Percentiles rank a stretch among this genome's conserved stretches.
These are phyloP conservation scores for Notospermus geniculatus DNA, from an alignment of 1,140 invertebrate genomes.

Conservation along the genomic window DNA sequence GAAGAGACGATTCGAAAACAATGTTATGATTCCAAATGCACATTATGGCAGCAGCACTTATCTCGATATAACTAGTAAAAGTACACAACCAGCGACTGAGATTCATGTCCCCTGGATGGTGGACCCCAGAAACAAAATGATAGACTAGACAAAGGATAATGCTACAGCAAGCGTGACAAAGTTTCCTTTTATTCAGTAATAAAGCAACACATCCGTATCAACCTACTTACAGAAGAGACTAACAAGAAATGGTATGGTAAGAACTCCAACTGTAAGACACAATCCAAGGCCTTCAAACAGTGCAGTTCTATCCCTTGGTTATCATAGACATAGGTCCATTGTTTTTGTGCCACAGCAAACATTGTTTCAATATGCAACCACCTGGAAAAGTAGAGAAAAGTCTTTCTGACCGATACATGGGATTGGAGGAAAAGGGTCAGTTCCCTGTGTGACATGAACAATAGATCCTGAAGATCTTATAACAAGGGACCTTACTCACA, in stretches of 20 bases:
- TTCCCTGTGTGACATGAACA: too few species aligned
- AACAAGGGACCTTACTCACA: too few species aligned
- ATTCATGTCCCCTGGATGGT: too few species aligned
- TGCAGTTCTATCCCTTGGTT: slow-evolving; percentile 95
- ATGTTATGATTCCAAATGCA: too few species aligned
- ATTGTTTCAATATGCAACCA: slow-evolving; percentile 96
- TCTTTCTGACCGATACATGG: neutral
- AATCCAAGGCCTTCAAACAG: slow-evolving; percentile 85
- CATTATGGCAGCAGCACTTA: too few species aligned
- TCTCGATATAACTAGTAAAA: too few species aligned
- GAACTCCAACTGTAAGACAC: slow-evolving; percentile 83
- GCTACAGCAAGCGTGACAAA: slow-evolving; percentile 1
- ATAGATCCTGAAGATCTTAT: too few species aligned
- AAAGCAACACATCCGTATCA: neutral
- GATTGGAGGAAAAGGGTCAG: neutral
- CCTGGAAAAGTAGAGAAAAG: slow-evolving; percentile 51
- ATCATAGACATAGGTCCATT: slow-evolving; percentile 97
- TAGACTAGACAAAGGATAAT: too few species aligned
- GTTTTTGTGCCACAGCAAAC: slow-evolving; percentile 95
- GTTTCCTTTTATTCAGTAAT: neutral
- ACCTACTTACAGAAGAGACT: slow-evolving; percentile 71
- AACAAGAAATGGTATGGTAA: slow-evolving; percentile 97
- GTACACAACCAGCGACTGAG: too few species aligned
- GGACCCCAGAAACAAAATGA: too few species aligned
- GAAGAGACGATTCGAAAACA: too few species aligned